Base-by-base conservation (phyloP, 2,888 invertebrate genomes). In the Pemphredon lugubris region DNA sequence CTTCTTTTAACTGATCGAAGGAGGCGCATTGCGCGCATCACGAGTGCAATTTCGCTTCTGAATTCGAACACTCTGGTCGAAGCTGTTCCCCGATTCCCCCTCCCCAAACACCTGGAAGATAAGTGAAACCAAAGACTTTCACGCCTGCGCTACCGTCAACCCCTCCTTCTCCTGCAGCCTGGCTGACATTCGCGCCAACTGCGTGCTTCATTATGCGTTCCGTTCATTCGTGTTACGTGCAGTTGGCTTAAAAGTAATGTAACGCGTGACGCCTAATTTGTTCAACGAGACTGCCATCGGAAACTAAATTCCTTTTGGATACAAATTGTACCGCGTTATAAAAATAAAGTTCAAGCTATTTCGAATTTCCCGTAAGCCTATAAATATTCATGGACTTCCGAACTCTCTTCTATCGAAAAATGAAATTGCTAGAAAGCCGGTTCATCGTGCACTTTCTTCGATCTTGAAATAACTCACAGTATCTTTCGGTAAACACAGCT, bases 121-220 rank as follows among this genome's bases (percentile, higher is more conserved):
- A 55, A 73, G 73, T 72, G 73, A 73, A 73, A 73, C 73, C 58
- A n/a, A 47, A 50, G 61, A 73, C 73, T 73, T 73, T 73, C 73
- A 73, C 73, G 63, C 67, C 54, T 57, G 58, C 72, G 65, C 59
- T 30, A 48, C 40, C 48, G 44, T n/a, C 14, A 37, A 18, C 50
- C 39, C 65, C 60, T 37, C 65, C 65, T 51, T 40, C 11, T 6
- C 18, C 40, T 14, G n/a, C n/a, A n/a, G n/a, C 14, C 20, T 11
- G 40, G n/a, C 50, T 37, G 54, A 32, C 53, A n/a, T 7, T 6
- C 1, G 7, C 11, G n/a, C n/a, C n/a, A 9, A 37, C n/a, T n/a
- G 13, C 13, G 37, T 37, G 13, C 7, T 30, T 30, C 9, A 30
- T 30, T 30, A 9, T 48, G 51, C 30, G 34, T 23, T 20, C 23